A percentile compares a stretch with the other conserved stretches of the same genome.
Conservation (phyloP, 2,113 vertebrate species). For the Hipposideros armiger region DNA sequence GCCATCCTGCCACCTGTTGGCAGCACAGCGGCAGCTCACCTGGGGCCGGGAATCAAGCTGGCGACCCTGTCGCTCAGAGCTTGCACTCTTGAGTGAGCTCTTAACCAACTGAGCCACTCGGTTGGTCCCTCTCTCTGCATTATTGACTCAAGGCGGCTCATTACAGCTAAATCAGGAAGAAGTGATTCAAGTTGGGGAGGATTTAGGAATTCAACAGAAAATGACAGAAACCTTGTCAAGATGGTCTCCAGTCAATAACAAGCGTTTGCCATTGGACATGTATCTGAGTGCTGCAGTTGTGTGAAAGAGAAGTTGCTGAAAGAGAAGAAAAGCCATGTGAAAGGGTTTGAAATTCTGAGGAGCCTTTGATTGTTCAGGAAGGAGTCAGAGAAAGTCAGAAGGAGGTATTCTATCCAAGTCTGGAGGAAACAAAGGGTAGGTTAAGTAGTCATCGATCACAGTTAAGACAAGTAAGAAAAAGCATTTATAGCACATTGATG, state of each 20-base stretch:
- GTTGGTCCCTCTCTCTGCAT: neutral
- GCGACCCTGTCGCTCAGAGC: too few species aligned
- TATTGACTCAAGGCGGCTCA: neutral
- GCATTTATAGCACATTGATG: neutral
- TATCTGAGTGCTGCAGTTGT: neutral
- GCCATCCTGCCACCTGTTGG: too few species aligned
- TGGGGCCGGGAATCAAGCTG: too few species aligned
- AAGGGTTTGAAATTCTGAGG: neutral
- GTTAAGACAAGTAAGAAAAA: neutral
- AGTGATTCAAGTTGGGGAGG: neutral
- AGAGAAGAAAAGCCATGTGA: neutral
- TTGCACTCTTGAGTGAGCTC: too few species aligned
- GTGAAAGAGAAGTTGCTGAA: neutral
- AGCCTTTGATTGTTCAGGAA: neutral
- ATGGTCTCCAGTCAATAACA: neutral
- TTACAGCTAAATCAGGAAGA: neutral
- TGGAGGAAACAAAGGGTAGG: conserved; percentile 27
- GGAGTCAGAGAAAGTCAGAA: neutral
- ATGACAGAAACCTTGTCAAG: neutral
- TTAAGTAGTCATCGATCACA: neutral
- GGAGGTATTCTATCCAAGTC: conserved; percentile 11
- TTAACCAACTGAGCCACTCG: too few species aligned
- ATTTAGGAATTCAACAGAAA: neutral
- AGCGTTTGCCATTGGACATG: neutral
- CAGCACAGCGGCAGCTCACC: too few species aligned